phyloP scores from a whole-genome alignment of 2,888 invertebrate genomes.

The Mythimna vitellina region DNA sequence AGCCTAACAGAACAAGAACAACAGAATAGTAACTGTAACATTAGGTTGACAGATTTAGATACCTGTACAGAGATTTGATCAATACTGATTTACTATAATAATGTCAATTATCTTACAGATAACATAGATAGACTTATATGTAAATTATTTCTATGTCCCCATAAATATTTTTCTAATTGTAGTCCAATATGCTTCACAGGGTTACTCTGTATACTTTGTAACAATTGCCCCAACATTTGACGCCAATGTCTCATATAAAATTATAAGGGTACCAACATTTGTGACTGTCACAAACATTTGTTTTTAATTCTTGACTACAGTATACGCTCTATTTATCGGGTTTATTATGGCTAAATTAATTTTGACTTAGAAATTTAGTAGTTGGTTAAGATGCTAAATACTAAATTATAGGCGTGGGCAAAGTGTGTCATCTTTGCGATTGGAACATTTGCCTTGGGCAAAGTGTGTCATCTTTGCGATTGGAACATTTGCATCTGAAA shows the following conservation, averaged over 20 bases:
- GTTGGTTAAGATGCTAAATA: constrained; percentile 37
- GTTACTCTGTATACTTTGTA: constrained; percentile 51
- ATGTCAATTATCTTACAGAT: constrained; percentile 22
- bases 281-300: constrained; percentile 23
- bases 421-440: too few relatives aligned
- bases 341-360: constrained; percentile 16
- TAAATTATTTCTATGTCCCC: constrained; percentile 46
- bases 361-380: constrained; percentile 28
- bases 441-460: too few relatives aligned
- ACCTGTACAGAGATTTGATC: not conserved
- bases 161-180: constrained; percentile 29
- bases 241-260: constrained; percentile 35
- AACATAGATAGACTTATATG: not conserved
- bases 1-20: too few relatives aligned
- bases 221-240: constrained; percentile 55
- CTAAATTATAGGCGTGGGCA: not conserved
- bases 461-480: too few relatives aligned
- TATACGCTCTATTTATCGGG: constrained; percentile 26
- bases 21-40: not conserved
- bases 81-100: not conserved
- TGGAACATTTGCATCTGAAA: too few relatives aligned
- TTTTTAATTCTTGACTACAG: constrained; percentile 8
- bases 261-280: constrained; percentile 21
- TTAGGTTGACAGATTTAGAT: not conserved
- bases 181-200: constrained; percentile 49